Evolutionary conservation across 2,888 invertebrate genomes (phyloP).

Genomic region (Rhagonycha fulva): DNA sequence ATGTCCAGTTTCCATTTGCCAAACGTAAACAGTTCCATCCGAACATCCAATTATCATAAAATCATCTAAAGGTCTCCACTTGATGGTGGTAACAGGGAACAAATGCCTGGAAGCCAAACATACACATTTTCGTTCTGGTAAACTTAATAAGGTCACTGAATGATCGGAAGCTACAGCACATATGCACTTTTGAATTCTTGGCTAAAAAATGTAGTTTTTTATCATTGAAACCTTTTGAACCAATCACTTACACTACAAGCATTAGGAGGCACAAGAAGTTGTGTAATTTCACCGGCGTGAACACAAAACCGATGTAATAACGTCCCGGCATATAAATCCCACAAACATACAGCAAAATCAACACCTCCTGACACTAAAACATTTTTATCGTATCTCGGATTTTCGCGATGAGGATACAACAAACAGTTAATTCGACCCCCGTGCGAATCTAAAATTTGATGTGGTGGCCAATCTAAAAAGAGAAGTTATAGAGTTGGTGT

Average conservation of each 20-base stretch:
- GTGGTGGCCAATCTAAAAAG: conserved; percentile 83
- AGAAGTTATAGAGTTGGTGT: background rate
- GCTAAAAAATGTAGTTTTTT: conserved; percentile 60
- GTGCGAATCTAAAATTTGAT: conserved; percentile 87
- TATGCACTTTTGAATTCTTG: conserved; percentile 89
- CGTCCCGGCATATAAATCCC: conserved; percentile 91
- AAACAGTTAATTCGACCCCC: conserved; percentile 93
- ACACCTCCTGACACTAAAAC: conserved; percentile 95
- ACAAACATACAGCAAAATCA: conserved; percentile 95
- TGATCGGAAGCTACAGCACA: conserved; percentile 98
- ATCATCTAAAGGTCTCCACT: conserved; percentile 96
- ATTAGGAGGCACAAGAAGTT: conserved; percentile 91
- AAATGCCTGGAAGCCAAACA: conserved; percentile 90
- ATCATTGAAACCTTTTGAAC: background rate
- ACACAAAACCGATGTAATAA: conserved; percentile 94
- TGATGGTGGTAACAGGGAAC: conserved; percentile 93
- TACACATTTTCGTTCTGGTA: conserved; percentile 92
- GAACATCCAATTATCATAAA: conserved; percentile 97
- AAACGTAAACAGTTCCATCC: conserved; percentile 97
- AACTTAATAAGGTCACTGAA: conserved; percentile 91
- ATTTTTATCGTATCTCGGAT: conserved; percentile 83
- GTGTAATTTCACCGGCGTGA: conserved; percentile 96
- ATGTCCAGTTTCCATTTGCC: conserved; percentile 99
- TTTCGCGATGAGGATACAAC: conserved; percentile 91
- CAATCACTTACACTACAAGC: conserved; percentile 74